These are phyloP conservation scores for Corbicula japonica DNA, from an alignment of 2,888 invertebrate genomes.

Conservation along the genomic window DNA sequence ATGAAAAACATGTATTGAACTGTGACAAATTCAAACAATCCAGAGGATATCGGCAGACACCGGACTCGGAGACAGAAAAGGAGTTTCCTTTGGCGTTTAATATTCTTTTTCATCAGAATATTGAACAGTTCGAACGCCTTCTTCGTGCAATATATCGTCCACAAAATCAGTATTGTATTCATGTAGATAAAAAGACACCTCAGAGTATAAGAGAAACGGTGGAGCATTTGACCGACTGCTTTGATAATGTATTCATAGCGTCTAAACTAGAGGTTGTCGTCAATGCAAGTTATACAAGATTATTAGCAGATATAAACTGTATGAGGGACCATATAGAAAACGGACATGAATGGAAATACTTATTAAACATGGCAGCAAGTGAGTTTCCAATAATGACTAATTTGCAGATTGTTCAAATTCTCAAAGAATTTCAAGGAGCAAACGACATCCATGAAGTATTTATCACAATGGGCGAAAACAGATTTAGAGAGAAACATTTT, in stretches of 20 bases:
- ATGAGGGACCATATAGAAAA: slow-evolving; percentile 69
- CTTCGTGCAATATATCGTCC: slow-evolving; percentile 82
- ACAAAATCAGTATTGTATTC: slow-evolving; percentile 85
- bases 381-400: slow-evolving; percentile 82
- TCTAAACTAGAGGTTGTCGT: slow-evolving; percentile 74
- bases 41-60: slow-evolving; percentile 49
- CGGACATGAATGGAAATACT: slow-evolving; percentile 75
- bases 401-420: slow-evolving; percentile 78
- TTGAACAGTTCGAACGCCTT: slow-evolving; percentile 81
- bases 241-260: slow-evolving; percentile 83
- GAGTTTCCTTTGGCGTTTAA: slow-evolving; percentile 83
- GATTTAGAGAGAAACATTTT: slow-evolving; percentile 53
- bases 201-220: slow-evolving; percentile 66
- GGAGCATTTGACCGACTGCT: slow-evolving; percentile 72
- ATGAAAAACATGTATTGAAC: slow-evolving; percentile 36
- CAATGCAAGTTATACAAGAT: slow-evolving; percentile 74
- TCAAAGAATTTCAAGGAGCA: slow-evolving; percentile 75
- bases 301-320: slow-evolving; percentile 80
- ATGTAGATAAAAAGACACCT: slow-evolving; percentile 80
- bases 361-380: slow-evolving; percentile 81
- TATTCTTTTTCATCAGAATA: slow-evolving; percentile 79
- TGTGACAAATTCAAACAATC: slow-evolving; percentile 57
- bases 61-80: slow-evolving; percentile 59
- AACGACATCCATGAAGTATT: slow-evolving; percentile 78
- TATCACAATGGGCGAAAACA: slow-evolving; percentile 24